phyloP scores from a whole-genome alignment of 2,113 vertebrate species.

The Strix aluco region DNA sequence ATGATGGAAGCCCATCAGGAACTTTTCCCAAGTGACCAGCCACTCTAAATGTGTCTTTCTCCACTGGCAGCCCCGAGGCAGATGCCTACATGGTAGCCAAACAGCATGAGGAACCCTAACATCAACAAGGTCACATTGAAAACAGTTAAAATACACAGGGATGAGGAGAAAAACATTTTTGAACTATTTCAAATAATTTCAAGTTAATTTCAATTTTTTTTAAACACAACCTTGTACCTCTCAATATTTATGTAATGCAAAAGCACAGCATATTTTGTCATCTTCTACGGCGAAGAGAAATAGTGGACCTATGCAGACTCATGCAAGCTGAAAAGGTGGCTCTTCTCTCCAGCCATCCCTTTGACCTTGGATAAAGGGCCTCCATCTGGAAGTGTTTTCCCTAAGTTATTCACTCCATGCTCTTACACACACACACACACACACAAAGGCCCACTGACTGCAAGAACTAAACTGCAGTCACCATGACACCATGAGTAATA shows the following conservation, averaged over 20 bases:
- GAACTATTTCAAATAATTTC: no score
- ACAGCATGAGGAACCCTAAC: background rate
- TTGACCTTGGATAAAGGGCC: background rate
- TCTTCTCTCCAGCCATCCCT: background rate
- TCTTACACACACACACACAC: background rate
- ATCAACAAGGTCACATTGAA: background rate
- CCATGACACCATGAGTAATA: rapidly evolving
- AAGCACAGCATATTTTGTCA: background rate
- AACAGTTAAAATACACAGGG: background rate
- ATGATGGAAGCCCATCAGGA: background rate
- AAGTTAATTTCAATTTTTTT: background rate
- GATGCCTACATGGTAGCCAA: background rate
- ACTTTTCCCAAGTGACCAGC: background rate
- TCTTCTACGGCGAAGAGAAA: background rate
- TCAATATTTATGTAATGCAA: background rate
- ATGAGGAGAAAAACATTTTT: background rate
- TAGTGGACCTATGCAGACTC: background rate
- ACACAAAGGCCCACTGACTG: background rate
- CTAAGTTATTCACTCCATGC: background rate
- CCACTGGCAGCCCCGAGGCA: background rate
- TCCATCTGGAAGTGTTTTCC: background rate
- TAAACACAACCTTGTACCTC: background rate
- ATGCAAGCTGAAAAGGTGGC: background rate
- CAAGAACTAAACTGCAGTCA: background rate
- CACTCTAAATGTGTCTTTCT: background rate